Evolutionary conservation across 2,888 invertebrate species (phyloP), one percentile per base, ranked within the genome.

Genomic region (Athalia cordata): DNA sequence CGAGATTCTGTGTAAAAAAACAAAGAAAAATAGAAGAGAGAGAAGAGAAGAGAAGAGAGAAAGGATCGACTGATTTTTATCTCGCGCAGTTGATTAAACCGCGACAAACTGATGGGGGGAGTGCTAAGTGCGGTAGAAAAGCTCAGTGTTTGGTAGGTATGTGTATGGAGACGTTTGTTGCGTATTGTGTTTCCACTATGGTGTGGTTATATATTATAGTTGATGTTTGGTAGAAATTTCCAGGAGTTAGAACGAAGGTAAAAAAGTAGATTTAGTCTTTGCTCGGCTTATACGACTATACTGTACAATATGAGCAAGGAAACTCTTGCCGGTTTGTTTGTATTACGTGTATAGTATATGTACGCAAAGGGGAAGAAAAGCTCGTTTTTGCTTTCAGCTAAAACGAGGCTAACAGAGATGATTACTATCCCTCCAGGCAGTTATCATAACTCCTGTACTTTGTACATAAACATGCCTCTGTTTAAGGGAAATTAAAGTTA

Each of bases 391-490:
- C n/a, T 52, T 5, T 13, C 13, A 47, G 59, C 57, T 72, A 59
- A 72, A 72, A 72, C 72, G 59, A 59, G 59, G 45, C 57, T 72
- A 72, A 72, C 72, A 47, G 72, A 59, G 72, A 72, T 72, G 57
- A 72, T 72, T 75, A 75, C 75, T 75, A 75, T 49, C 62, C 64
- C 55, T 55, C 55, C 6, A 62, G 50, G 43, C 62, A 64, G 75
- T 75, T 50, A 50, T 62, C 75, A 52, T 75, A 62, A 75, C 75
- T 75, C 75, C 59, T 61, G 29, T 72, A 72, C 72, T 72, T 72
- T 72, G n/a, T 49, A 61, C 72, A 72, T 72, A 72, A 72, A 72
- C 72, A 72, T 72, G 72, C 43, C 72, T 61, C 47, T 8, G 5
- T 50, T 5, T 15, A 43, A 8, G 29, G 43, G 43, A 68, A 68